Base-by-base conservation (phyloP, 2,797 vertebrate genomes). In the Micrastur ruficollis region DNA sequence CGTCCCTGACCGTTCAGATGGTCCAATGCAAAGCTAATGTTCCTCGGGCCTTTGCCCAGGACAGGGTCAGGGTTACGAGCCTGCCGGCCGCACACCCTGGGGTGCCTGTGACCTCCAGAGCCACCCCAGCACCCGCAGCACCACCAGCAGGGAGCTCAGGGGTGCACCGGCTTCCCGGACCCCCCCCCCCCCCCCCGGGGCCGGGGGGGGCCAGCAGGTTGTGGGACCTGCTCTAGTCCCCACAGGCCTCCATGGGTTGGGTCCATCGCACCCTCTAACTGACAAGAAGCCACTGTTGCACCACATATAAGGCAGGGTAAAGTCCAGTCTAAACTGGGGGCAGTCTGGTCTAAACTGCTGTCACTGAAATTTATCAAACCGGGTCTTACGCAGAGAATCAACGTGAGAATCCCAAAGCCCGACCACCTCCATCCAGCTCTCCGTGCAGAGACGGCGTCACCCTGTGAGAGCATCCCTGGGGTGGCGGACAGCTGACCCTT, bases 81-180 rank as follows among this genome's bases (percentile, higher is more conserved):
- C 49, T 10, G 47, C n/a, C 0, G 1, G 21, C 16, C 0, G 2
- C 1, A 1, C 53, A 11, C 17, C 36, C 53, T 5, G 16, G 47
- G 34, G 62, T 56, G 42, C 42, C 55, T 0, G 1, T 29, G 22
- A 19, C 32, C 47, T 31, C 40, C 3, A 1, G 32, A 52, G 46
- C 27, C 3, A 1, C 44, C 42, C 67, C 58, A 42, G 58, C 3
- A 2, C 50, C 42, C 3, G 2, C 70, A 55, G 50, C 14, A 31
- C 36, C 1, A 2, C 25, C 2, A 7, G 7, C 1, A 3, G 15
- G 26, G 29, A 40, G 67, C 38, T 44, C 0, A 1, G 31, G 13
- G 8, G 36, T 11, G 12, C 1, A 0, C 31, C 15, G 16, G 44
- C 23, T 72, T 17, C 44, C n/a, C 26, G 56, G 32, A 32, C 10